These are phyloP conservation scores for Gadopsis marmoratus DNA, from an alignment of 2,797 vertebrate species.

Conservation along the genomic window DNA sequence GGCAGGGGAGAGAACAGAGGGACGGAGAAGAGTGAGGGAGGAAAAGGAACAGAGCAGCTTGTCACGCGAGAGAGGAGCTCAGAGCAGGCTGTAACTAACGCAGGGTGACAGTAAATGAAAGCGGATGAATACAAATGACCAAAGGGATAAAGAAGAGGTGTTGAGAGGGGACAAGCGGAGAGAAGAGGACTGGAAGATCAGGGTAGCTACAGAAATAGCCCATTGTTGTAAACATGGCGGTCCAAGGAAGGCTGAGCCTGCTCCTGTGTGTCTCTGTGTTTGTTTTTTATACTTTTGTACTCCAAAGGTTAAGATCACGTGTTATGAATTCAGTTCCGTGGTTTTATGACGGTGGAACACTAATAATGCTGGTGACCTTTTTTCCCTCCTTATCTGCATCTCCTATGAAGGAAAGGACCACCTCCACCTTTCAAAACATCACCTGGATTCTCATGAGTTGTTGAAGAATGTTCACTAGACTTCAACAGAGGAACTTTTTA, in stretches of 20 bases:
- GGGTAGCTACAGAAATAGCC: constrained; percentile 58
- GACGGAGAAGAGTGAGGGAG: constrained; percentile 38
- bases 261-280: not conserved
- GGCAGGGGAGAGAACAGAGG: constrained; percentile 31
- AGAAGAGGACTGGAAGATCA: constrained; percentile 28
- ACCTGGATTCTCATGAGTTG: constrained; percentile 11
- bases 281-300: not conserved
- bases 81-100: constrained; percentile 66
- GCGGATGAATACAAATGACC: constrained; percentile 81
- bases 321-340: constrained; percentile 7
- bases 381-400: not conserved
- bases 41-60: constrained; percentile 50
- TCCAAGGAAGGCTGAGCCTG: constrained; percentile 20
- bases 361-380: not conserved
- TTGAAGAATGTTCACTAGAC: not conserved
- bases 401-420: not conserved
- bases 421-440: constrained; percentile 18
- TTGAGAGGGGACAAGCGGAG: constrained; percentile 14
- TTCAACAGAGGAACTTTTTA: not conserved
- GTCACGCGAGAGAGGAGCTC: constrained; percentile 64
- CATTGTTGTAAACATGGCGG: constrained; percentile 42
- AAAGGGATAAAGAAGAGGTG: constrained; percentile 56
- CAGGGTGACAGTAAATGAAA: constrained; percentile 76
- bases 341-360: constrained; percentile 7
- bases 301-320: constrained; percentile 17